Base-by-base conservation (phyloP, 1,140 invertebrate genomes). In the Trypoxylus dichotomus region DNA sequence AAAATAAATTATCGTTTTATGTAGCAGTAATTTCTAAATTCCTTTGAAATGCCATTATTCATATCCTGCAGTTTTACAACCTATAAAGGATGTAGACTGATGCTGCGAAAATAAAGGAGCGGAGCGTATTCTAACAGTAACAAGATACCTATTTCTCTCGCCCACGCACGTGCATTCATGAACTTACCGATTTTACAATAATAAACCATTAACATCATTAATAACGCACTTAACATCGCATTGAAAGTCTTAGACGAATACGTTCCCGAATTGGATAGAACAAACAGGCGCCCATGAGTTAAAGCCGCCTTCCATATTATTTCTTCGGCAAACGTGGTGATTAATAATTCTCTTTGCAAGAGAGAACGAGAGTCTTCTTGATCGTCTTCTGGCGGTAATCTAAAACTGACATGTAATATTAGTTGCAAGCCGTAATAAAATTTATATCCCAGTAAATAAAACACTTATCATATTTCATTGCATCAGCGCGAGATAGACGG, bases 321-420 rank as follows among this genome's bases (percentile, higher is more conserved):
- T 68, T 6, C 60, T 29, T 29, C 60, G 21, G 24, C 60, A 24
- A 13, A 29, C 10, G 15, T 68, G 60, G 15, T 68, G 60, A 68
- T 68, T 68, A 68, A 68, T 68, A 68, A 68, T 68, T 15, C 24
- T 25, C 47, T 54, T n/a, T 54, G 15, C 15, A n/a, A n/a, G 19
- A 54, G 19, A 68, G 24, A 68, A 25, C 6, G 21, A 27, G 21
- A 29, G 24, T 11, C 60, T 68, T 68, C 60, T 24, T 25, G 8
- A 24, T 68, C 3, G 25, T 68, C 60, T 68, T 68, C 60, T 68
- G 60, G 24, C 60, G 60, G 60, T 68, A 68, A 68, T 68, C 60
- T 68, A 29, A 68, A 68, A 68, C 60, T 68, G 60, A 68, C 60
- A 68, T 68, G 60, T 68, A 68, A 68, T 68, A 68, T 68, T 68